Percentiles rank a stretch among this genome's conserved stretches.
phyloP scores from a whole-genome alignment of 2,888 invertebrate genomes.

The Tetanocera ferruginea region DNA sequence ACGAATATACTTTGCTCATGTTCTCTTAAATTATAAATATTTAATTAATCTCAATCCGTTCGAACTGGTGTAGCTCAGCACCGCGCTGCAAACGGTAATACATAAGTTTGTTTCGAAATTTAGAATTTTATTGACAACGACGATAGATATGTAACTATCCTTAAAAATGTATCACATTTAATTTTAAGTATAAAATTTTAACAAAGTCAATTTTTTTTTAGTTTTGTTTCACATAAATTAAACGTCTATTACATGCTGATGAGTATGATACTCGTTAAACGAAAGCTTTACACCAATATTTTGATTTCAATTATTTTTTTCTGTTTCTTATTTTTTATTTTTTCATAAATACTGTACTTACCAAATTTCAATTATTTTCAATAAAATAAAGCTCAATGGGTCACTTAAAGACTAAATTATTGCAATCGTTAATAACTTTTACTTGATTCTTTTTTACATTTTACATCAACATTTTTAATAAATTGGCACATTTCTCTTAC shows the following conservation, averaged over 20 bases:
- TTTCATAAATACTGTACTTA: conserved; percentile 30
- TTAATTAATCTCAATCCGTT: conserved; percentile 26
- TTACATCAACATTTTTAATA: conserved; percentile 37
- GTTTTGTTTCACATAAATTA: conserved; percentile 13
- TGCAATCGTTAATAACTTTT: conserved; percentile 14
- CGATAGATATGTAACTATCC: conserved; percentile 31
- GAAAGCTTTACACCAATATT: conserved; percentile 33
- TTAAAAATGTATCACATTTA: conserved; percentile 34
- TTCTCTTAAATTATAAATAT: conserved; percentile 8
- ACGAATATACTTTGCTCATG: not conserved
- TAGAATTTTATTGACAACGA: conserved; percentile 23
- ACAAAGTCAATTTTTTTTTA: conserved; percentile 20
- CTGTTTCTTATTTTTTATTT: not conserved
- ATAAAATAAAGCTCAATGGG: conserved; percentile 37
- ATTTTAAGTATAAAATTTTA: conserved; percentile 37
- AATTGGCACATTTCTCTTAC: conserved; percentile 53
- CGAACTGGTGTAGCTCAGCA: conserved; percentile 13
- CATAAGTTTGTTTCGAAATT: conserved; percentile 19
- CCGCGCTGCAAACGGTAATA: conserved; percentile 10
- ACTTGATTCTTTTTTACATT: not conserved
- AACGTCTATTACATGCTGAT: conserved; percentile 1
- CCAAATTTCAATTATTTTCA: conserved; percentile 16
- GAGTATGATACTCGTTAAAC: conserved; percentile 30
- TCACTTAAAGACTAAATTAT: conserved; percentile 22
- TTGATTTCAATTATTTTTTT: conserved; percentile 2